Base-by-base conservation (phyloP, 2,113 vertebrate genomes). In the Pan paniscus region DNA sequence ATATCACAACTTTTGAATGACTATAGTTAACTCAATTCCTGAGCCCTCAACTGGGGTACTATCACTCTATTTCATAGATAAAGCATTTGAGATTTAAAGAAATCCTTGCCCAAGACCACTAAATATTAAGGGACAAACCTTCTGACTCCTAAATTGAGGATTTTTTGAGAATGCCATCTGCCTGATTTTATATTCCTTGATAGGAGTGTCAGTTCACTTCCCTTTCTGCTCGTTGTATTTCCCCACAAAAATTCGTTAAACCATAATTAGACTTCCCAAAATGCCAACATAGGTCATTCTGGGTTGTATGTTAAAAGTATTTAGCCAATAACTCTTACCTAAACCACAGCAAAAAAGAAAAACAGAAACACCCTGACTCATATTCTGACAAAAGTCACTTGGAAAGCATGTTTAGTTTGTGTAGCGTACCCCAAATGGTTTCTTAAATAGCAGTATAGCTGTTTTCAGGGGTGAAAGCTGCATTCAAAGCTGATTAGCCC, bases 241-340 rank as follows among this genome's bases (percentile, higher is more conserved):
- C 86, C 64, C 79, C 94, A 75, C 38, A 81, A 35, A 85, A 75
- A 67, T 78, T 90, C 80, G 5, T 85, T 35, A 96, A 95, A 82
- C n/a, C 43, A n/a, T 16, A 32, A 30, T 59, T 12, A 83, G 35
- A 76, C 75, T 89, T 97, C 83, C 75, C 55, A 52, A 4, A 86
- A 85, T 59, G 43, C 27, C 11, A 76, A 1, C 57, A 2, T 18
- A 14, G 43, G 72, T 84, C n/a, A 43, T 87, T 87, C 81, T 14
- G 64, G 35, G 35, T 72, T 88, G 22, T 81, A 20, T 81, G 32
- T 94, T 82, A 81, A 61, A 93, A 50, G 11, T 82, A n/a, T 48
- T 22, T 40, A 68, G 9, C 35, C 64, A 87, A 7, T 93, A 86
- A 67, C 16, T 92, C 30, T 43, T 75, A 50, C 0, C 93, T 92